Conservation (phyloP, 2,113 vertebrate species). For the Semnopithecus entellus region DNA sequence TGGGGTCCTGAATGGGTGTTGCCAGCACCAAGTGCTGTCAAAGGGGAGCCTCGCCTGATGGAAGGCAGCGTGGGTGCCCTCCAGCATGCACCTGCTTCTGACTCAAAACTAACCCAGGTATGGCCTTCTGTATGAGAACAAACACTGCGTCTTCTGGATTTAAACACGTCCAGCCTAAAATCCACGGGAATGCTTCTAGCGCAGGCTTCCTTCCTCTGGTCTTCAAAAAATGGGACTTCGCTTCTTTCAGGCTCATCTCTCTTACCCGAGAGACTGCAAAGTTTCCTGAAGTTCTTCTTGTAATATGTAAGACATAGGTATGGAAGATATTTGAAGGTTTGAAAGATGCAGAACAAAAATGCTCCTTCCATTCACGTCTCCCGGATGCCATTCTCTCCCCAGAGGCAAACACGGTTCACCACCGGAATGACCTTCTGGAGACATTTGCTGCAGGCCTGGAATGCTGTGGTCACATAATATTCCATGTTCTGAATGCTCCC, state of each 20-base stretch:
- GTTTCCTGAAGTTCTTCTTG: not conserved
- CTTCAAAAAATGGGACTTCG: not conserved
- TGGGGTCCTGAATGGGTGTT: too few relatives aligned
- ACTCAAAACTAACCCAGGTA: not conserved
- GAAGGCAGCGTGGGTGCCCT: not conserved
- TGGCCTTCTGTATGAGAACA: not conserved
- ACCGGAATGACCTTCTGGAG: not conserved
- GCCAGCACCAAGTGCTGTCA: too few relatives aligned
- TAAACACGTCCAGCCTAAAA: not conserved
- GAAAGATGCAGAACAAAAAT: not conserved
- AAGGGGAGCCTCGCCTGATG: fast-evolving
- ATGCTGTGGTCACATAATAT: fast-evolving
- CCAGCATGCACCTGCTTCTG: not conserved
- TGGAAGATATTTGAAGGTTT: not conserved
- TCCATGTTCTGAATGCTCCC: too few relatives aligned
- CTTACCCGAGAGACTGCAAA: not conserved
- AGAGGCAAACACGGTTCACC: fast-evolving
- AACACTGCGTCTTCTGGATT: not conserved
- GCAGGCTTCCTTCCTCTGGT: too few relatives aligned
- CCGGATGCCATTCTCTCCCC: too few relatives aligned
- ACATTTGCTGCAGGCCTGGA: not conserved
- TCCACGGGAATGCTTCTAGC: too few relatives aligned
- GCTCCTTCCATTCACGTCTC: fast-evolving
- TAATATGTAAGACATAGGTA: too few relatives aligned
- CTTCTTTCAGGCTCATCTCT: not conserved